Base-by-base conservation (phyloP, 2,888 invertebrate genomes). In the Euphydryas editha region DNA sequence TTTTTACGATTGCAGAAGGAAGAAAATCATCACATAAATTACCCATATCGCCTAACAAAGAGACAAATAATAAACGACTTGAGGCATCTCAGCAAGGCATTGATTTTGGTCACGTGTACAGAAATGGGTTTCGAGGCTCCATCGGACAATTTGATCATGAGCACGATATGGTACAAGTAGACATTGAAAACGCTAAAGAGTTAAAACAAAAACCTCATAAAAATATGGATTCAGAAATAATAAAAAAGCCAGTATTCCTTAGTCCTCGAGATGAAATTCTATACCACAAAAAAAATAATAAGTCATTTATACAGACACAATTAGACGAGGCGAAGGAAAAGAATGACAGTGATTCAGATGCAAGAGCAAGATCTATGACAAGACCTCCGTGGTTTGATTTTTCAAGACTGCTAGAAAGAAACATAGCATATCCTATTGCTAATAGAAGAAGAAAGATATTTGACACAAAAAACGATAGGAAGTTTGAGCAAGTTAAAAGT, bases 71-170 rank as follows among this genome's bases (percentile, higher is more conserved):
- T 57, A 10, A 7, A 44, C 2, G 7, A 15, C 21, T 75, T 1
- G 58, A 69, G 15, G 36, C 42, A 7, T 62, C 62, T 4, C 46
- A 24, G 5, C 44, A 72, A 4, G 77, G 78, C 2, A 78, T 85
- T 2, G 81, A 83, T 1, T 86, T 85, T 65, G 81, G 82, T 24
- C 82, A 84, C 51, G 77, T 87, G n/a, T 76, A 70, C 8, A 76
- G 68, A 70, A 75, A 80, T 3, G 84, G 85, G 1, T 73, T 67
- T 3, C 77, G 72, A 65, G 82, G 56, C 4, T 70, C 61, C 0
- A 79, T 78, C 62, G 69, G 72, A 62, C 82, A 84, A 0, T 2
- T 77, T 13, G 81, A 83, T 1, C 21, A 81, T 36, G 81, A 82
- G 61, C 18, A 80, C 1, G 18, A 57, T 13, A 46, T 79, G 39